Evolutionary conservation across 2,888 invertebrate species (phyloP).

Genomic region (Crossocerus cetratus): DNA sequence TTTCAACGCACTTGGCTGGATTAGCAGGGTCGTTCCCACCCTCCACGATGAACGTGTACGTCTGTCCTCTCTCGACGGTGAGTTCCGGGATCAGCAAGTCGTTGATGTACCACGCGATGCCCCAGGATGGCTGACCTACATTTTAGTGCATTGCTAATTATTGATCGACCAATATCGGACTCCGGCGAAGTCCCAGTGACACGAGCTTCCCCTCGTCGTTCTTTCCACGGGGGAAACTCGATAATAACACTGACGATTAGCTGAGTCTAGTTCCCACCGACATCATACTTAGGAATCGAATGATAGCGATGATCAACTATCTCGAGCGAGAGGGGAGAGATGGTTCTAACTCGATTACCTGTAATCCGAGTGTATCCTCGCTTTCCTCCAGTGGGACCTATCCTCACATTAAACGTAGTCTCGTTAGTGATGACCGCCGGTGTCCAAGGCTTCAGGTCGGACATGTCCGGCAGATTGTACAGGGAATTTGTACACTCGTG

Average conservation of each 20-base stretch:
- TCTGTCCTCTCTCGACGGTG: slow-evolving; percentile 90
- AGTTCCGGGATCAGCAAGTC: slow-evolving; percentile 93
- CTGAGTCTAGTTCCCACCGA: no score
- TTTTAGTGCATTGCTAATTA: slow-evolving; percentile 6
- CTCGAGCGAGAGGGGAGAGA: no score
- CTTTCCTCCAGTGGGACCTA: slow-evolving; percentile 91
- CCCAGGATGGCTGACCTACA: slow-evolving; percentile 87
- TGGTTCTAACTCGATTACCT: slow-evolving; percentile 75
- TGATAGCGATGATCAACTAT: not conserved
- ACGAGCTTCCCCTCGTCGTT: no score
- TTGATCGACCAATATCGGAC: not conserved
- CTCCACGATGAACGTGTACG: slow-evolving; percentile 91
- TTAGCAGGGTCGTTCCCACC: slow-evolving; percentile 89
- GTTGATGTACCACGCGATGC: slow-evolving; percentile 95
- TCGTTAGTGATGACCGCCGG: slow-evolving; percentile 80
- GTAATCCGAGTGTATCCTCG: slow-evolving; percentile 90
- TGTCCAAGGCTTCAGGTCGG: slow-evolving; percentile 84
- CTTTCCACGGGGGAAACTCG: not conserved
- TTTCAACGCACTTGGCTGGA: slow-evolving; percentile 82
- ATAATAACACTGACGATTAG: not conserved
- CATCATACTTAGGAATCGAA: not conserved
- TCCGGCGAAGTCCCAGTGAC: no score
- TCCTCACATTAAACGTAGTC: slow-evolving; percentile 84
- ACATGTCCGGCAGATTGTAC: slow-evolving; percentile 80
- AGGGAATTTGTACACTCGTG: slow-evolving; percentile 85